Conservation (phyloP, 2,888 invertebrate species). For the Sisyra terminalis region DNA sequence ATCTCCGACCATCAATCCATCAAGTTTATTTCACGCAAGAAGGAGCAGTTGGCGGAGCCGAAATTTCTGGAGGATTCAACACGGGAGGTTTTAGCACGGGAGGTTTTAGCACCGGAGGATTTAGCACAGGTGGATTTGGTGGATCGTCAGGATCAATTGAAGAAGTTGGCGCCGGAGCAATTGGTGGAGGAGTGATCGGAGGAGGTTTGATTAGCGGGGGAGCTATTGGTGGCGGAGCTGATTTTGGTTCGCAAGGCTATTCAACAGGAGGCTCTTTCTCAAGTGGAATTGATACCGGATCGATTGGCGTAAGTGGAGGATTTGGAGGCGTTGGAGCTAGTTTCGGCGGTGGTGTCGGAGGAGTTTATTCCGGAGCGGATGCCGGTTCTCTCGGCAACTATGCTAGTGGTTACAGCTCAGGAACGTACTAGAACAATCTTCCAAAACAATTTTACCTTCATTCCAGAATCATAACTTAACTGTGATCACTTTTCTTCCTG, state of each 20-base stretch:
- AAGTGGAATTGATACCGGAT: too few relatives aligned
- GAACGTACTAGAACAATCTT: too few relatives aligned
- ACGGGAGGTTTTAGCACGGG: background rate
- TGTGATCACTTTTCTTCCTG: too few relatives aligned
- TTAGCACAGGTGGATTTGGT: constrained; percentile 1
- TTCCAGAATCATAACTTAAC: too few relatives aligned
- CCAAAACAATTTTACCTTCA: too few relatives aligned
- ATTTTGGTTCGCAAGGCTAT: too few relatives aligned
- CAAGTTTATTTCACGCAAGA: background rate
- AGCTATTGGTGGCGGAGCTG: background rate
- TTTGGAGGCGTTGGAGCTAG: background rate
- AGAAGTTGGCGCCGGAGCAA: background rate
- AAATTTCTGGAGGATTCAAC: background rate
- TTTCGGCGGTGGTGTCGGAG: constrained; percentile 5
- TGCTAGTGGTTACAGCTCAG: too few relatives aligned
- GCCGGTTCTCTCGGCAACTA: too few relatives aligned
- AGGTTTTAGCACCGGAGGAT: too few relatives aligned
- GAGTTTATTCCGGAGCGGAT: too few relatives aligned
- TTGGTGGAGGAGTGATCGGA: constrained; percentile 7
- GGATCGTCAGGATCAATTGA: constrained; percentile 1
- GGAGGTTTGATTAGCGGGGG: background rate
- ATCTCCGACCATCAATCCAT: constrained; percentile 18
- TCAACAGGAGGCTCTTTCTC: too few relatives aligned
- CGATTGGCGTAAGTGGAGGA: constrained; percentile 1
- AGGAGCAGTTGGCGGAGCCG: too few relatives aligned